A percentile compares a stretch with the other conserved stretches of the same genome.
These are phyloP conservation scores for Ephestia elutella DNA, from an alignment of 1,140 invertebrate species.

Conservation along the genomic window DNA sequence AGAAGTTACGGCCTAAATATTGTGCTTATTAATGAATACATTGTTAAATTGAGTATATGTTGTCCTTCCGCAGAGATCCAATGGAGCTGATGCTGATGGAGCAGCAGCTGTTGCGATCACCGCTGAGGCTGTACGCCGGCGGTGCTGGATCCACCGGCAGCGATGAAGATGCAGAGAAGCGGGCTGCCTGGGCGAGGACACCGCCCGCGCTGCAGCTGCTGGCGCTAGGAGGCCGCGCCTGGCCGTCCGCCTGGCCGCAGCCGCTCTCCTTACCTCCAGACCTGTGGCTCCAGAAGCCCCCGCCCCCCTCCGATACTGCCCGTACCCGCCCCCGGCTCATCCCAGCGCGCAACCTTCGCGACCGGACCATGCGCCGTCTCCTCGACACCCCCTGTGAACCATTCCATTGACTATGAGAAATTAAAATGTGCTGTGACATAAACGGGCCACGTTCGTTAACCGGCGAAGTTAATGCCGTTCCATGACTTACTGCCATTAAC, in stretches of 20 bases:
- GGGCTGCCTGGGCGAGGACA: conserved; percentile 62
- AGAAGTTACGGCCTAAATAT: too few species aligned
- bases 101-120: conserved; percentile 67
- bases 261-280: conserved; percentile 56
- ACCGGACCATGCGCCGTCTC: conserved; percentile 45
- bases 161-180: conserved; percentile 66
- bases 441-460: not conserved
- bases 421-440: conserved; percentile 30
- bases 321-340: conserved; percentile 62
- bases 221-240: conserved; percentile 58
- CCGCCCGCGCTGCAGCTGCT: conserved; percentile 60
- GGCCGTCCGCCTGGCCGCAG: conserved; percentile 59
- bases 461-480: not conserved
- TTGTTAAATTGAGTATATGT: conserved; percentile 12
- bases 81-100: conserved; percentile 75
- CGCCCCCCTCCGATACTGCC: conserved; percentile 62
- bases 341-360: conserved; percentile 38
- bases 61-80: conserved; percentile 64
- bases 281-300: conserved; percentile 66
- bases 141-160: conserved; percentile 26
- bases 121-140: conserved; percentile 62
- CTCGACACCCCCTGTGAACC: conserved; percentile 54
- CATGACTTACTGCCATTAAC: not conserved
- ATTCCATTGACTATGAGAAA: conserved; percentile 19
- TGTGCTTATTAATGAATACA: too few species aligned